These are phyloP conservation scores for Echeneis naucrates DNA, from an alignment of 2,797 vertebrate genomes.

Conservation along the genomic window DNA sequence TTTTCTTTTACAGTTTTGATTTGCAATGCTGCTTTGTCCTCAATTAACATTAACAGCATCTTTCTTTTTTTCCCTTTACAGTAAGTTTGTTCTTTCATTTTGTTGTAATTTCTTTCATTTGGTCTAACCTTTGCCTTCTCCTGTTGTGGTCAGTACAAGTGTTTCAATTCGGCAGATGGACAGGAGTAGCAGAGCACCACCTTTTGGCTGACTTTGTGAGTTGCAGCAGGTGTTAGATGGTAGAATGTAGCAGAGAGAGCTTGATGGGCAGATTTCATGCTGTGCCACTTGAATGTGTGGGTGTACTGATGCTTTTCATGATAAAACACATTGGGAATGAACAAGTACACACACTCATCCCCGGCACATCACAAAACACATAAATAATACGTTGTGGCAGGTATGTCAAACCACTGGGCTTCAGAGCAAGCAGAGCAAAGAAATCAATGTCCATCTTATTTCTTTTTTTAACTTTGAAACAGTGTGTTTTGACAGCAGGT, in stretches of 20 bases:
- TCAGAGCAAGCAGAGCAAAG: conserved; percentile 14
- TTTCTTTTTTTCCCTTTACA: conserved; percentile 18
- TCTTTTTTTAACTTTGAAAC: conserved; percentile 43
- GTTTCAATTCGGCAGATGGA: conserved; percentile 5
- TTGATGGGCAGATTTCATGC: conserved; percentile 50
- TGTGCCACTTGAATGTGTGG: conserved; percentile 38
- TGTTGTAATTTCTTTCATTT: conserved; percentile 53
- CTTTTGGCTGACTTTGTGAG: conserved; percentile 60
- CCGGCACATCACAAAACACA: conserved; percentile 24
- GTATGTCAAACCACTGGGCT: conserved; percentile 28
- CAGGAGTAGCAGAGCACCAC: conserved; percentile 79
- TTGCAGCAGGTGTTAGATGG: conserved; percentile 44
- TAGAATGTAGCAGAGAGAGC: conserved; percentile 34
- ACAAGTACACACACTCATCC: conserved; percentile 10
- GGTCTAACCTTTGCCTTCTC: conserved; percentile 4
- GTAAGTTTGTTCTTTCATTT: conserved; percentile 40
- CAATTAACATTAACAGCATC: conserved; percentile 62
- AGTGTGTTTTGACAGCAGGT: conserved; percentile 40
- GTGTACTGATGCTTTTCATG: conserved; percentile 34
- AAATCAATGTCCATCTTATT: conserved; percentile 62
- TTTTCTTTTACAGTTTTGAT: conserved; percentile 36
- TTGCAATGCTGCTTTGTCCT: conserved; percentile 48
- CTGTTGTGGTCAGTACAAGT: conserved; percentile 11
- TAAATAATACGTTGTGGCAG: conserved; percentile 8
- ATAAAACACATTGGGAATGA: conserved; percentile 22